Percentiles rank a stretch among this genome's conserved stretches.
These are phyloP conservation scores for Gibbula magus DNA, from an alignment of 2,888 invertebrate genomes.

Conservation along the genomic window DNA sequence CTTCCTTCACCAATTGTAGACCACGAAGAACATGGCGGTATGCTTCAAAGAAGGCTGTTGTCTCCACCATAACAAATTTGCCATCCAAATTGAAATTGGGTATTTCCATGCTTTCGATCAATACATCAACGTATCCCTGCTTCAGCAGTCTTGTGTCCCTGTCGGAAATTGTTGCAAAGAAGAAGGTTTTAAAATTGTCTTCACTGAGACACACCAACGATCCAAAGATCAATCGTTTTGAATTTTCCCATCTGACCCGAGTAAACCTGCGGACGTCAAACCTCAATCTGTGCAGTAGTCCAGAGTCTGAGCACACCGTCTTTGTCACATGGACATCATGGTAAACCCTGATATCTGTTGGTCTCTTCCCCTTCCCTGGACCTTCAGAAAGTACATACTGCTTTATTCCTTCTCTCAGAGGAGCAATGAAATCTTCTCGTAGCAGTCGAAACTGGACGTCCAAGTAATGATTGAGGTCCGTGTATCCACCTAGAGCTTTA, in stretches of 20 bases:
- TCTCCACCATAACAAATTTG: constrained; percentile 82
- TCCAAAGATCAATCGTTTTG: constrained; percentile 83
- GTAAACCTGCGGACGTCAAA: constrained; percentile 29
- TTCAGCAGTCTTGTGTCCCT: constrained; percentile 48
- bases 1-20: constrained; percentile 79
- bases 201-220: constrained; percentile 84
- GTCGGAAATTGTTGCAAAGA: constrained; percentile 80
- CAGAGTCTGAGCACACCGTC: constrained; percentile 35
- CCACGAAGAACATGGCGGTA: constrained; percentile 85
- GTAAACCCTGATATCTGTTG: constrained; percentile 52
- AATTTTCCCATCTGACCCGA: constrained; percentile 73
- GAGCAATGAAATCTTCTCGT: constrained; percentile 86
- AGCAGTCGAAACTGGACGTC: constrained; percentile 85
- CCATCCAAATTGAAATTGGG: constrained; percentile 9
- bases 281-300: constrained; percentile 40
- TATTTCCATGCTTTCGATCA: constrained; percentile 41
- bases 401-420: constrained; percentile 82
- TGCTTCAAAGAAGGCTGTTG: constrained; percentile 87
- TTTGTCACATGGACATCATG: constrained; percentile 44
- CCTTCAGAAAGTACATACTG: constrained; percentile 72
- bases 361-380: constrained; percentile 50
- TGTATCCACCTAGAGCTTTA: constrained; percentile 81
- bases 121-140: constrained; percentile 50
- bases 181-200: constrained; percentile 82
- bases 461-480: constrained; percentile 83